Evolutionary conservation across 1,140 invertebrate genomes (phyloP).

Genomic region (Scaptomyza pallida): DNA sequence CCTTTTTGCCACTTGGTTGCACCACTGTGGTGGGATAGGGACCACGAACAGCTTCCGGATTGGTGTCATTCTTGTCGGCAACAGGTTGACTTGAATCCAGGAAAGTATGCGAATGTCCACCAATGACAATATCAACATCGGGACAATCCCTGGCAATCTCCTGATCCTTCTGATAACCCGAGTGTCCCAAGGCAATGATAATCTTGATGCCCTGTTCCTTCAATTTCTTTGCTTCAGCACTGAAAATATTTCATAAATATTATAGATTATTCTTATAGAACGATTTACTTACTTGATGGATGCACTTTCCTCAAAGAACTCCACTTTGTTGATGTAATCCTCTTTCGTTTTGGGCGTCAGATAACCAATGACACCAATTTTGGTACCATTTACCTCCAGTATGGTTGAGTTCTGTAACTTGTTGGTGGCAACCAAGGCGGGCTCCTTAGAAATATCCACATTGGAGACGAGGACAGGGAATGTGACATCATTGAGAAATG

Average conservation of each 20-base stretch:
- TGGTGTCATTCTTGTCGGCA: conserved; percentile 55
- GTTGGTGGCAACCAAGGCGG: conserved; percentile 84
- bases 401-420: conserved; percentile 88
- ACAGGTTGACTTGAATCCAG: conserved; percentile 90
- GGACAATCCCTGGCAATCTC: conserved; percentile 91
- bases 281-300: conserved; percentile 86
- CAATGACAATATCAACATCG: conserved; percentile 94
- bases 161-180: conserved; percentile 91
- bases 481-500: conserved; percentile 89
- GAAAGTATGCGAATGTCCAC: conserved; percentile 95
- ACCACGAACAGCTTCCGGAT: conserved; percentile 85
- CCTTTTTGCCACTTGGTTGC: conserved; percentile 89
- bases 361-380: conserved; percentile 95
- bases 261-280: neutral
- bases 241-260: conserved; percentile 22
- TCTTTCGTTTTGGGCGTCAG: conserved; percentile 91
- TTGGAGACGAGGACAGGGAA: conserved; percentile 92
- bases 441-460: conserved; percentile 88
- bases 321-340: conserved; percentile 87
- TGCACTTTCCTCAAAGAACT: conserved; percentile 90
- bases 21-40: conserved; percentile 91
- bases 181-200: conserved; percentile 95
- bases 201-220: conserved; percentile 90
- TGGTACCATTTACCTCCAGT: conserved; percentile 86
- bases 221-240: conserved; percentile 88